A percentile compares a stretch with the other conserved stretches of the same genome.
These are phyloP conservation scores for Drosophila orosa DNA, from an alignment of 1,140 invertebrate genomes.

Conservation along the genomic window DNA sequence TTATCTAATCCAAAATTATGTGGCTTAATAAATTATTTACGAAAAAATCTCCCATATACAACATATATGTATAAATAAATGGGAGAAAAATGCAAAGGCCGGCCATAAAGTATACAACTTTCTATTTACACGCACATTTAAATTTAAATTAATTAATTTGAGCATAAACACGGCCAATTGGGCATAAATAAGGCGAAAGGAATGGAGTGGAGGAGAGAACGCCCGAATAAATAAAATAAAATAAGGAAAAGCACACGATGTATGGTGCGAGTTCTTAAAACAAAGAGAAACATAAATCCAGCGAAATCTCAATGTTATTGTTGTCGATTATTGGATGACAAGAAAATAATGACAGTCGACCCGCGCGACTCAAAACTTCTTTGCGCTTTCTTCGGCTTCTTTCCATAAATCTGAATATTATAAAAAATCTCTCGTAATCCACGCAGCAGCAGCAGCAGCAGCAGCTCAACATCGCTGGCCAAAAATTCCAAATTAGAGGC, in stretches of 20 bases:
- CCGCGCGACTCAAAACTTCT: constrained; percentile 21
- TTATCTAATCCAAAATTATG: constrained; percentile 64
- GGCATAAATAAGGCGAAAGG: constrained; percentile 32
- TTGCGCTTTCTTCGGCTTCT: constrained; percentile 38
- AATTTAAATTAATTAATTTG: constrained; percentile 59
- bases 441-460: constrained; percentile 11
- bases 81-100: constrained; percentile 1
- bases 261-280: neutral
- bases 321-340: constrained; percentile 42
- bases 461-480: constrained; percentile 1
- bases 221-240: neutral
- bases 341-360: constrained; percentile 22
- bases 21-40: constrained; percentile 60
- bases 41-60: constrained; percentile 7
- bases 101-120: constrained; percentile 43
- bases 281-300: constrained; percentile 7
- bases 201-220: neutral
- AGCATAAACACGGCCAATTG: constrained; percentile 34
- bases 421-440: constrained; percentile 59
- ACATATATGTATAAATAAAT: neutral
- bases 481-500: constrained; percentile 42
- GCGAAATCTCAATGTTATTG: constrained; percentile 19
- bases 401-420: constrained; percentile 49
- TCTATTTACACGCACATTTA: constrained; percentile 53
- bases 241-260: constrained; percentile 12